Percentiles rank a stretch among this genome's conserved stretches.
These are phyloP conservation scores for Huso huso DNA, from an alignment of 2,797 vertebrate genomes.

Conservation along the genomic window DNA sequence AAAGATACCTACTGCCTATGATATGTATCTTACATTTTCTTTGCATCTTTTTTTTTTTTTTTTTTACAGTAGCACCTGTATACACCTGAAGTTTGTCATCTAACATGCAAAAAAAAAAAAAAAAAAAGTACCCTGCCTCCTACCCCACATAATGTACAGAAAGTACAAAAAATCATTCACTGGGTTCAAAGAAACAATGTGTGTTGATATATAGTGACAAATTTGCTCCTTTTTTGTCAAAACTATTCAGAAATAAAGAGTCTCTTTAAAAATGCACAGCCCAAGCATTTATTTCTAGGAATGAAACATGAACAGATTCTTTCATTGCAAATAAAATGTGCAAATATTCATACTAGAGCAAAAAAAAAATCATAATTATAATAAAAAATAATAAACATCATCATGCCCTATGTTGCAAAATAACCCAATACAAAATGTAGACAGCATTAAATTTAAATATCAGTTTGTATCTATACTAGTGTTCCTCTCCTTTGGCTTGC, in stretches of 20 bases:
- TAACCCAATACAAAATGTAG: slow-evolving; percentile 41
- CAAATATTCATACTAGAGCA: too few relatives aligned
- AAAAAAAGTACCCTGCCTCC: slow-evolving; percentile 1
- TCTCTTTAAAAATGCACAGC: too few relatives aligned
- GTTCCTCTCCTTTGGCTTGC: slow-evolving; percentile 34
- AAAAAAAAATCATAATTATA: too few relatives aligned
- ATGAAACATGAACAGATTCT: too few relatives aligned
- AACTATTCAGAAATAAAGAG: too few relatives aligned
- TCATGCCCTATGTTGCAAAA: not conserved
- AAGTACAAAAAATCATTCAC: slow-evolving; percentile 18
- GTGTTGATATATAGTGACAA: slow-evolving; percentile 9
- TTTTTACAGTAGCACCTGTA: slow-evolving; percentile 75
- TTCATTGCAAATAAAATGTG: too few relatives aligned
- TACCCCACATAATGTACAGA: too few relatives aligned
- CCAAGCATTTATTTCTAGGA: too few relatives aligned
- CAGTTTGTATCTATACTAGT: slow-evolving; percentile 28
- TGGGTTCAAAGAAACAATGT: slow-evolving; percentile 31
- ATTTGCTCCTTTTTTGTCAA: too few relatives aligned
- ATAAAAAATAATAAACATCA: too few relatives aligned
- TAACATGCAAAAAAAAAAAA: slow-evolving; percentile 29
- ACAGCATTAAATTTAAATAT: slow-evolving; percentile 37
- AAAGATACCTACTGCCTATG: slow-evolving; percentile 14
- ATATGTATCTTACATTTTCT: slow-evolving; percentile 17
- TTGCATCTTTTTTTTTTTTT: slow-evolving; percentile 30
- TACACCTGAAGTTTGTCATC: slow-evolving; percentile 44